A percentile compares a stretch with the other conserved stretches of the same genome.
Conservation (phyloP, 92 coral and sea anemone species). For the Paramuricea clavata region DNA sequence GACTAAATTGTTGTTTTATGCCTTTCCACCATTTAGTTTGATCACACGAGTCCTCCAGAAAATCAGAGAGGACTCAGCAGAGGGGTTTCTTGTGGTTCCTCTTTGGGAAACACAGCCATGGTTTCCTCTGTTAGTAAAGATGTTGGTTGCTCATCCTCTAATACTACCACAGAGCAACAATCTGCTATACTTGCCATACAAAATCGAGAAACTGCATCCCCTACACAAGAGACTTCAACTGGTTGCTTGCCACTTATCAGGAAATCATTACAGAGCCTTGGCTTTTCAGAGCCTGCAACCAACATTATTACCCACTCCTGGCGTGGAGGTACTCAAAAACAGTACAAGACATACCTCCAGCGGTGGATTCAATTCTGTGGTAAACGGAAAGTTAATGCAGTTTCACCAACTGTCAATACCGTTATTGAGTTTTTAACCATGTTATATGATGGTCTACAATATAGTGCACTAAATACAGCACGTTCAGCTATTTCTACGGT, state of each 20-base stretch:
- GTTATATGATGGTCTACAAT: constrained; percentile 64
- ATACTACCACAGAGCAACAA: constrained; percentile 36
- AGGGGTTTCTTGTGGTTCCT: constrained; percentile 55
- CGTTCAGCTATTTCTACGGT: constrained; percentile 66
- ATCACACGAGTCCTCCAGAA: constrained; percentile 59
- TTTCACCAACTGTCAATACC: constrained; percentile 59
- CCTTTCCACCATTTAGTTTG: constrained; percentile 71
- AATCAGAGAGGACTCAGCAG: constrained; percentile 31
- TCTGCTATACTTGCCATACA: constrained; percentile 60
- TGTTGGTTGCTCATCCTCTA: constrained; percentile 42
- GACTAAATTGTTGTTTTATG: constrained; percentile 58
- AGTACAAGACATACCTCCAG: constrained; percentile 61
- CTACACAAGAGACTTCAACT: constrained; percentile 42
- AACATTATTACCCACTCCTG: constrained; percentile 15
- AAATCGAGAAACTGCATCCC: constrained; percentile 29
- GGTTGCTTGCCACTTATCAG: constrained; percentile 58
- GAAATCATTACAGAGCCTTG: constrained; percentile 46
- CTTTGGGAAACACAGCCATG: constrained; percentile 59
- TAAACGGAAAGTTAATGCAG: constrained; percentile 52
- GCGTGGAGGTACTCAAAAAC: constrained; percentile 61
- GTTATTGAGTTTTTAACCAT: constrained; percentile 61
- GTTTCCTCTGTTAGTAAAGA: constrained; percentile 55
- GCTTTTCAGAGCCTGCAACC: neutral
- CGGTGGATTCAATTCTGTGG: constrained; percentile 59
- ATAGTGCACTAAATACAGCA: constrained; percentile 68